Base-by-base conservation (phyloP, 1,140 invertebrate species). In the Drosophila sucinea region DNA sequence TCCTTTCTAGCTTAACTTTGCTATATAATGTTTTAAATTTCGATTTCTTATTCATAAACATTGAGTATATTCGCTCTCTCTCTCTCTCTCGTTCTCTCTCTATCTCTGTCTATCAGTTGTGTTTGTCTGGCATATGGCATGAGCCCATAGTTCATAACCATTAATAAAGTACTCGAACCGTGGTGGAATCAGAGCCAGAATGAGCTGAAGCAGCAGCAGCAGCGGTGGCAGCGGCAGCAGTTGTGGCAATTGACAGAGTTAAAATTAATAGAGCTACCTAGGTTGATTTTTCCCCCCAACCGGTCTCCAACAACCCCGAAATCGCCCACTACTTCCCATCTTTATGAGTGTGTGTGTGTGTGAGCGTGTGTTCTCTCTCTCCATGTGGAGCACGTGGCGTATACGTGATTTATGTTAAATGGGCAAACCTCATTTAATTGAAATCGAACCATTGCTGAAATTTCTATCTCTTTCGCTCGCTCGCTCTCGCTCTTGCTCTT, bases 241-340 rank as follows among this genome's bases (percentile, higher is more conserved):
- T 70, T 69, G 79, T 81, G 79, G 79, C 79, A 81, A 81, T 79
- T 81, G 79, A 81, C 79, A 81, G 79, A 81, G 79, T 70, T 81
- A 60, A 77, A 81, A 81, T 81, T 81, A 81, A 81, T 81, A 81
- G 79, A 81, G 79, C 79, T 51, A 77, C 79, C 79, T 72, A 64
- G 56, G 68, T 62, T 56, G 29, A 29, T 35, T 7, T 10, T 17
- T 29, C 17, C n/a, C 33, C 1, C 40, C 25, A 47, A 56, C 33
- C 35, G 8, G 3, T 38, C 3, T 10, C 11, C 10, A 11, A 3
- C 10, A 8, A 38, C 10, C 35, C 35, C 1, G 7, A 17, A 17
- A 17, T 35, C 33, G 7, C 33, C 5, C 23, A 11, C 57, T 17
- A 17, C 4, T 3, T 3, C 10, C 54, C 17, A 30, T 23, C 44